Percentiles rank a stretch among this genome's conserved stretches.
These are phyloP conservation scores for Machaerirhynchus nigripectus DNA, from an alignment of 2,113 vertebrate genomes.

Conservation along the genomic window DNA sequence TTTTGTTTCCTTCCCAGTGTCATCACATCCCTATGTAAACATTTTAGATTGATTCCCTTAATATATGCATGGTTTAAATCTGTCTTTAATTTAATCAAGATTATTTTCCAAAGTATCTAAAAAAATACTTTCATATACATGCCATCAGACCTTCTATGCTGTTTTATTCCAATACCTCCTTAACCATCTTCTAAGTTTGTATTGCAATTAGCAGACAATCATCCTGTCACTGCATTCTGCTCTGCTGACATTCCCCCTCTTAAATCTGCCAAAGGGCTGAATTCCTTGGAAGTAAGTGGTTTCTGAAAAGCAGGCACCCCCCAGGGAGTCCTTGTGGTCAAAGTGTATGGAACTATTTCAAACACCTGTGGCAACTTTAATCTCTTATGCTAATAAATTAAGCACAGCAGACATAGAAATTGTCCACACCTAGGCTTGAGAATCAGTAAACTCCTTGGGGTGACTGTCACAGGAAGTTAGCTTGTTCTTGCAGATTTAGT, in stretches of 20 bases:
- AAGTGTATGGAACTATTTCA: slow-evolving; percentile 55
- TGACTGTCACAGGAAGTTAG: slow-evolving; percentile 30
- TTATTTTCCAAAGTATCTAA: background rate
- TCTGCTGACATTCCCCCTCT: slow-evolving; percentile 50
- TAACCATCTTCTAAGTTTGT: slow-evolving; percentile 22
- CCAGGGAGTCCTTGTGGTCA: slow-evolving; percentile 53
- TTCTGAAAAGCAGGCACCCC: slow-evolving; percentile 49
- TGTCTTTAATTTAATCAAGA: background rate
- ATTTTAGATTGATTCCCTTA: background rate
- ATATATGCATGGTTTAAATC: background rate
- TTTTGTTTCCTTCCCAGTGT: background rate
- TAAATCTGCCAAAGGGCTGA: slow-evolving; percentile 61
- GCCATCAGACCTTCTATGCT: background rate
- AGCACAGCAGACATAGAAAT: slow-evolving; percentile 42
- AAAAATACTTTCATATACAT: background rate
- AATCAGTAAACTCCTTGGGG: slow-evolving; percentile 29
- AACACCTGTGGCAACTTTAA: slow-evolving; percentile 66
- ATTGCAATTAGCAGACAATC: slow-evolving; percentile 55
- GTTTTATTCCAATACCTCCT: background rate
- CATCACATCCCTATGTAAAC: background rate
- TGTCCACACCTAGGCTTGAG: slow-evolving; percentile 22
- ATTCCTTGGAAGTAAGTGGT: slow-evolving; percentile 61
- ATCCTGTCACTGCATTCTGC: slow-evolving; percentile 52
- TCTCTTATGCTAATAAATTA: slow-evolving; percentile 63
- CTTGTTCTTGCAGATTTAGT: background rate